A percentile compares a stretch with the other conserved stretches of the same genome.
phyloP scores from a whole-genome alignment of 2,888 invertebrate species.

The Pseudococcus jackbeardsleyi region DNA sequence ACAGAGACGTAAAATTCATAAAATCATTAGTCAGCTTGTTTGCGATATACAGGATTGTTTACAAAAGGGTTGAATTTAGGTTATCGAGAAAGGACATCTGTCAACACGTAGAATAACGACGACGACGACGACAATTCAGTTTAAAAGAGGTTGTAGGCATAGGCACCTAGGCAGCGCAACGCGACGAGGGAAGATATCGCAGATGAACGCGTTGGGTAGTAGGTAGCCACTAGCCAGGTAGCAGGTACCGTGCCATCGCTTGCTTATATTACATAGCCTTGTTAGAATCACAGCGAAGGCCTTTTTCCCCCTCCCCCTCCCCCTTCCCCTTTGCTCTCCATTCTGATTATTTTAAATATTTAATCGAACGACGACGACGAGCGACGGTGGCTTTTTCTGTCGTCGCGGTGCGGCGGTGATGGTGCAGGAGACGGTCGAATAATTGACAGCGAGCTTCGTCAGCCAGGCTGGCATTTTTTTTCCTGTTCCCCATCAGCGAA shows the following conservation, averaged over 20 bases:
- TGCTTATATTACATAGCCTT: not conserved
- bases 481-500: not conserved
- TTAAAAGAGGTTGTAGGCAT: slow-evolving; percentile 2
- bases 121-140: slow-evolving; percentile 41
- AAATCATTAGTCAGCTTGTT: slow-evolving; percentile 51
- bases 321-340: not conserved
- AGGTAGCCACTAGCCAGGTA: no score
- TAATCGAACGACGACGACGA: not conserved
- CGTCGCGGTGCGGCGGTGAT: not conserved
- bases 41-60: slow-evolving; percentile 42
- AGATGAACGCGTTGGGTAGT: slow-evolving; percentile 18
- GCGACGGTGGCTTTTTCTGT: not conserved
- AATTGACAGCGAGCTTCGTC: not conserved
- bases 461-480: not conserved
- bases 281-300: not conserved
- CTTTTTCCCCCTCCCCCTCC: no score
- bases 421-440: not conserved
- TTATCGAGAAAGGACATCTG: slow-evolving; percentile 48
- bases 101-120: slow-evolving; percentile 49
- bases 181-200: not conserved
- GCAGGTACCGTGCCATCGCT: not conserved
- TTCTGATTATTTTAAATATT: not conserved
- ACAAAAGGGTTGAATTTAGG: slow-evolving; percentile 43
- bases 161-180: no score
- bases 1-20: slow-evolving; percentile 35